Percentiles rank a stretch among this genome's conserved stretches.
These are phyloP conservation scores for Drosophila multiciliata DNA, from an alignment of 2,888 invertebrate species.

Conservation along the genomic window DNA sequence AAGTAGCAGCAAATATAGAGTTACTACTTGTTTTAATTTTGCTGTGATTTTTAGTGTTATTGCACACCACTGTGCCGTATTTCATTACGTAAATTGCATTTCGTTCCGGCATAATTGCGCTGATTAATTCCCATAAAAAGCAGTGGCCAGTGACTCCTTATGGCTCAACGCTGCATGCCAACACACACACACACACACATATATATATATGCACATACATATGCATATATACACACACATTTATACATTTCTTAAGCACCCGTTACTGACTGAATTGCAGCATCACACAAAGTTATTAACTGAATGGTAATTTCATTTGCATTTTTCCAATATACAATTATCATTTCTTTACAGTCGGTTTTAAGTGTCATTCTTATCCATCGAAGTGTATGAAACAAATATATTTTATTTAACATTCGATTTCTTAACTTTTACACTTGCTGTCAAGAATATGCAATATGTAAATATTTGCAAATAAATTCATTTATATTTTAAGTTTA, in stretches of 20 bases:
- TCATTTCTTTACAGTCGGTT: slow-evolving; percentile 39
- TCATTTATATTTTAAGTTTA: background rate
- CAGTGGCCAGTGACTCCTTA: slow-evolving; percentile 31
- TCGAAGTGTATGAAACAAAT: slow-evolving; percentile 43
- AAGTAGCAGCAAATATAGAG: too few relatives aligned
- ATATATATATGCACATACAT: slow-evolving; percentile 15
- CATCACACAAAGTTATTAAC: slow-evolving; percentile 59
- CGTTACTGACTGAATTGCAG: slow-evolving; percentile 29
- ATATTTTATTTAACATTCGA: slow-evolving; percentile 47
- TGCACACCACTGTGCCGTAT: slow-evolving; percentile 54
- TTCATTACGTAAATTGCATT: slow-evolving; percentile 71
- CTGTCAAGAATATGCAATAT: background rate
- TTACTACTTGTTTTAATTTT: background rate
- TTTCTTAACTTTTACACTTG: slow-evolving; percentile 7
- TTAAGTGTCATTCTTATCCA: slow-evolving; percentile 59
- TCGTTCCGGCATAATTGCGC: slow-evolving; percentile 66
- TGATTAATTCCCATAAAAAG: slow-evolving; percentile 74
- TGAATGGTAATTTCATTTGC: slow-evolving; percentile 34
- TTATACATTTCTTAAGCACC: slow-evolving; percentile 26
- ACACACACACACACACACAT: background rate
- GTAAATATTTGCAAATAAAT: background rate
- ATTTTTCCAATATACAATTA: slow-evolving; percentile 25
- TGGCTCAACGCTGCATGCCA: slow-evolving; percentile 9
- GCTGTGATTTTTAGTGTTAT: background rate
- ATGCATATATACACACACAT: background rate